Evolutionary conservation across 2,797 vertebrate genomes (phyloP).

Genomic region (Oreochromis grahami): DNA sequence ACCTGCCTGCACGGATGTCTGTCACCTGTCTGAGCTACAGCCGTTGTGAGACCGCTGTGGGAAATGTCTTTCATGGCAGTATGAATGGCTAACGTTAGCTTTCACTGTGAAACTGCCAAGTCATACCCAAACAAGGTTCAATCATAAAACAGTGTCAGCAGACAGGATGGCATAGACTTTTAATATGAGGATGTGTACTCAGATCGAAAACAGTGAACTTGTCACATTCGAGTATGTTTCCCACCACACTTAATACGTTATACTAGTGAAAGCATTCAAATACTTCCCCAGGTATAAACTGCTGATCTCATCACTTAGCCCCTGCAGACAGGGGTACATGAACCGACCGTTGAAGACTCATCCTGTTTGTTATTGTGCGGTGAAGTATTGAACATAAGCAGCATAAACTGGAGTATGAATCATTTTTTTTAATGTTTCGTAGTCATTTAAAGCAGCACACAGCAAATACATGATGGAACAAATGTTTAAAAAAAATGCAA

Average conservation of each 20-base stretch:
- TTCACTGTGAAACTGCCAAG: slow-evolving; percentile 38
- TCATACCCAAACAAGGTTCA: slow-evolving; percentile 34
- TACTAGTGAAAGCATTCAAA: slow-evolving; percentile 22
- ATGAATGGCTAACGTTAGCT: neutral
- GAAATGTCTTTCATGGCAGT: neutral
- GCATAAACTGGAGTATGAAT: neutral
- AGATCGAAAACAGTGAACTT: slow-evolving; percentile 30
- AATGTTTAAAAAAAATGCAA: neutral
- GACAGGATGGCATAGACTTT: slow-evolving; percentile 5
- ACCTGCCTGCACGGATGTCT: neutral
- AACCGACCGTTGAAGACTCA: neutral
- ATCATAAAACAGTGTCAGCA: neutral
- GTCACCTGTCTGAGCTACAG: neutral
- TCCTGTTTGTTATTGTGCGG: neutral
- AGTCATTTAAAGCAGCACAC: slow-evolving; percentile 14
- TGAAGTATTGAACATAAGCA: neutral
- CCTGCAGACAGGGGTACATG: neutral
- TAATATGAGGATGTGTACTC: slow-evolving; percentile 5
- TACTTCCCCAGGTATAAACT: neutral
- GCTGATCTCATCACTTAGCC: neutral
- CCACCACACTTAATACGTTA: slow-evolving; percentile 57
- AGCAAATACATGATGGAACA: neutral
- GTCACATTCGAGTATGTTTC: slow-evolving; percentile 18
- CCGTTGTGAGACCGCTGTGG: neutral
- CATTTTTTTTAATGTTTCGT: rapidly evolving